phyloP scores from a whole-genome alignment of 1,140 invertebrate species.

The Drosophila melanogaster region Release_6_plus_ISO1_MT NT_033779.5:5740501-5741000 shows the following conservation, averaged over 20 bases:
- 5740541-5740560: too few species aligned
- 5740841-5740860: constrained; percentile 56
- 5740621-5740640: not conserved
- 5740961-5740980: not conserved
- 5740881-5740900: constrained; percentile 70
- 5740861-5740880: constrained; percentile 77
- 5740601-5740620: too few species aligned
- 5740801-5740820: too few species aligned
- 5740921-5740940: constrained; percentile 53
- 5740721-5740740: constrained; percentile 69
- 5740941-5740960: not conserved
- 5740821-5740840: constrained; percentile 11
- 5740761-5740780: constrained; percentile 54
- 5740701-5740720: constrained; percentile 58
- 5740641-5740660: constrained; percentile 22
- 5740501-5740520: not conserved
- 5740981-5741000: constrained; percentile 9
- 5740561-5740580: not conserved
- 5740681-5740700: constrained; percentile 59
- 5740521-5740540: not conserved
- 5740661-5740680: constrained; percentile 18
- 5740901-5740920: constrained; percentile 49
- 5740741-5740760: constrained; percentile 44
- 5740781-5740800: constrained; percentile 28
- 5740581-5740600: not conserved